Evolutionary conservation across 2,888 invertebrate species (phyloP).

Genomic region (Hypena proboscidalis): DNA sequence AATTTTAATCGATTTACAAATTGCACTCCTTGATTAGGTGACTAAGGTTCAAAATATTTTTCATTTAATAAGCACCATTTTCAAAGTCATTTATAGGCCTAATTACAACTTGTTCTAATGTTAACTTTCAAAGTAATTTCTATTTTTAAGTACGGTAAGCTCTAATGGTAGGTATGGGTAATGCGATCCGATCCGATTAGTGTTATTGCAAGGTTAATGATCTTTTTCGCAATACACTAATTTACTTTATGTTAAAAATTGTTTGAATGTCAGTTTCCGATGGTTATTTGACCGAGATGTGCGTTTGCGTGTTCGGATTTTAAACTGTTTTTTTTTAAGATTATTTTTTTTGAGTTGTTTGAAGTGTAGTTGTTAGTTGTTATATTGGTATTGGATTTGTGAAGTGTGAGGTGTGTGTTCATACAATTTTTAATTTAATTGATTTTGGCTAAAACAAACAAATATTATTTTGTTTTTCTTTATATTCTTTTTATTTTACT

Average conservation of each 20-base stretch:
- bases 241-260: conserved; percentile 54
- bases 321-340: conserved; percentile 3
- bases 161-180: conserved; percentile 8
- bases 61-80: too few species aligned
- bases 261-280: conserved; percentile 50
- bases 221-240: conserved; percentile 54
- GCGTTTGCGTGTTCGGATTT: conserved; percentile 19
- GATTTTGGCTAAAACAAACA: too few species aligned
- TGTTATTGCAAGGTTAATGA: conserved; percentile 54
- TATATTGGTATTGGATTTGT: background rate
- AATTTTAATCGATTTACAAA: too few species aligned
- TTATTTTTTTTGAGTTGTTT: background rate
- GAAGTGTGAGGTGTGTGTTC: background rate
- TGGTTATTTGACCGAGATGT: conserved; percentile 41
- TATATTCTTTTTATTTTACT: too few species aligned
- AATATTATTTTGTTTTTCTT: too few species aligned
- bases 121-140: too few species aligned
- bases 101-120: too few species aligned
- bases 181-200: conserved; percentile 41
- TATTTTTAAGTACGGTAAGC: background rate
- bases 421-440: too few species aligned
- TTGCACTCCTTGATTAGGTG: too few species aligned
- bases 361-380: background rate
- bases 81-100: too few species aligned
- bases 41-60: too few species aligned